phyloP scores from a whole-genome alignment of 2,113 vertebrate species.

The Grantiella picta region DNA sequence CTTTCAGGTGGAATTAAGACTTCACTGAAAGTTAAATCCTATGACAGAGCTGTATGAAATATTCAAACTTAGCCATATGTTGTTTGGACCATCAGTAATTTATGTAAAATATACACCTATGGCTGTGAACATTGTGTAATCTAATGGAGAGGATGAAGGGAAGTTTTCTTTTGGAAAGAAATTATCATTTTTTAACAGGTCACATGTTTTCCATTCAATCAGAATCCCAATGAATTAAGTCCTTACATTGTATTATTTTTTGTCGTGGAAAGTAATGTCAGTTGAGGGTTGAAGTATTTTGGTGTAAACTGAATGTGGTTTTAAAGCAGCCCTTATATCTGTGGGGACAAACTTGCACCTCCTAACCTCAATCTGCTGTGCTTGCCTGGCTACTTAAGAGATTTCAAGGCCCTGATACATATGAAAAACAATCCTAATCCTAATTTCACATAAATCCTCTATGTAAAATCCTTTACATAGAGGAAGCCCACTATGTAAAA shows the following conservation, averaged over 20 bases:
- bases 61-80: constrained; percentile 65
- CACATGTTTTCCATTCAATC: background rate
- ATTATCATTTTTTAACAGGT: background rate
- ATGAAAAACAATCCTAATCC: background rate
- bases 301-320: background rate
- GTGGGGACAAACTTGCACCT: background rate
- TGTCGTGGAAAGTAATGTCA: background rate
- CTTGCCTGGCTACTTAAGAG: background rate
- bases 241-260: background rate
- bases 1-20: constrained; percentile 36
- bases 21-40: constrained; percentile 29
- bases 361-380: background rate
- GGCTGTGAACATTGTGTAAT: background rate
- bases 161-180: background rate
- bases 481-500: background rate
- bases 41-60: constrained; percentile 45
- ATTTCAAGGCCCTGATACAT: background rate
- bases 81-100: constrained; percentile 46
- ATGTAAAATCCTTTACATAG: too few species aligned
- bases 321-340: background rate
- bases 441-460: too few species aligned
- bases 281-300: background rate
- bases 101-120: constrained; percentile 5
- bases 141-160: background rate
- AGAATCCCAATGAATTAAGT: background rate